phyloP scores from a whole-genome alignment of 2,888 invertebrate species.

The Lasioglossum figueresi region DNA sequence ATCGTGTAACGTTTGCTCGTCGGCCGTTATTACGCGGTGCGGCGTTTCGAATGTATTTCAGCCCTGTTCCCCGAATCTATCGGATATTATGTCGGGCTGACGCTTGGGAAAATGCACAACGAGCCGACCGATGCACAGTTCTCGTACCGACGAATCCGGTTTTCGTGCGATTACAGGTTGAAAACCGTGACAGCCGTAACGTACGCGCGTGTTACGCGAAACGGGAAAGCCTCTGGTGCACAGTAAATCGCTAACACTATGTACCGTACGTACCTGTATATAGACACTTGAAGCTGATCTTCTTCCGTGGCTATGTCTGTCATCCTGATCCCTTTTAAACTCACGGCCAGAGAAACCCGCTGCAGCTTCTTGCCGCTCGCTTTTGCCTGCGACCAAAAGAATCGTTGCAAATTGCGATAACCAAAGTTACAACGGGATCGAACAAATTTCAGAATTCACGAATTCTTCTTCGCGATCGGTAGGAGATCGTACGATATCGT shows the following conservation, averaged over 20 bases:
- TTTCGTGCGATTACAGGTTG: constrained; percentile 41
- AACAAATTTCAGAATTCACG: no score
- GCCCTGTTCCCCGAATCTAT: constrained; percentile 7
- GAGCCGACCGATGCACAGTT: constrained; percentile 9
- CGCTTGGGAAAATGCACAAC: constrained; percentile 30
- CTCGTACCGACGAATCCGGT: constrained; percentile 38
- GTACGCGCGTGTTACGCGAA: constrained; percentile 22
- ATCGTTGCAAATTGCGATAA: background rate
- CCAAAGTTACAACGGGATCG: background rate
- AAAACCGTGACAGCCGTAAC: constrained; percentile 8
- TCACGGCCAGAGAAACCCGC: constrained; percentile 90
- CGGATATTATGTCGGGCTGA: constrained; percentile 29
- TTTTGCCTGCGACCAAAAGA: constrained; percentile 83
- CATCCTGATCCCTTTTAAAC: constrained; percentile 91
- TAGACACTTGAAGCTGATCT: constrained; percentile 91
- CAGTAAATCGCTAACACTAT: background rate
- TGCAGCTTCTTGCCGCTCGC: constrained; percentile 86
- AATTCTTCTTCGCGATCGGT: no score
- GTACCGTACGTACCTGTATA: constrained; percentile 89
- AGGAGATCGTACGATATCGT: no score
- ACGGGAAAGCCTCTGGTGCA: constrained; percentile 1
- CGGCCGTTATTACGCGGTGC: constrained; percentile 32
- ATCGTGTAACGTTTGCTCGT: constrained; percentile 40
- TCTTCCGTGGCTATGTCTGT: constrained; percentile 89
- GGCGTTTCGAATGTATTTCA: constrained; percentile 42